A percentile compares a stretch with the other conserved stretches of the same genome.
Evolutionary conservation across 2,113 vertebrate species (phyloP).

Genomic region (Corynorhinus townsendii): DNA sequence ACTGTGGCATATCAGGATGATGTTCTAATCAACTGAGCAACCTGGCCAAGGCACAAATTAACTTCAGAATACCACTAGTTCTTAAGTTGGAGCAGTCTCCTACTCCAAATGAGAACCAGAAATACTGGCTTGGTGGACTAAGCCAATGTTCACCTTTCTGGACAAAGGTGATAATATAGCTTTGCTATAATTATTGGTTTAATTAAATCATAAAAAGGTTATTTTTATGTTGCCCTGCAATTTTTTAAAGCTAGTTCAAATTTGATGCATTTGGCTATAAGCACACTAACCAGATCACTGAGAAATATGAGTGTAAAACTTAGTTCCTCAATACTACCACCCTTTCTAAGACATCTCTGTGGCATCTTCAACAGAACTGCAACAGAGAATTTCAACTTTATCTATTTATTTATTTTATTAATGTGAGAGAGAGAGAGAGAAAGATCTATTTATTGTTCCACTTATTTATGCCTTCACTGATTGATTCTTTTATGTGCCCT

Average conservation of each 20-base stretch:
- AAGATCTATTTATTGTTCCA: neutral
- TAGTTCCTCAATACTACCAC: neutral
- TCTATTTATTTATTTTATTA: neutral
- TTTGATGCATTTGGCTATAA: neutral
- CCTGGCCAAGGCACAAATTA: neutral
- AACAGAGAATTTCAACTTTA: neutral
- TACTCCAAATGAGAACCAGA: neutral
- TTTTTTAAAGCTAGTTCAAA: constrained; percentile 21
- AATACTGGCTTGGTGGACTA: neutral
- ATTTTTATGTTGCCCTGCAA: neutral
- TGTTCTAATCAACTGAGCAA: no score
- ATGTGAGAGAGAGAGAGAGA: neutral
- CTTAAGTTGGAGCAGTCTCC: neutral
- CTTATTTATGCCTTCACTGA: no score
- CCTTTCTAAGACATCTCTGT: neutral
- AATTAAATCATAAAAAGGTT: neutral
- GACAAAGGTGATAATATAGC: neutral
- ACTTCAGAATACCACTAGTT: neutral
- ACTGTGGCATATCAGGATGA: no score
- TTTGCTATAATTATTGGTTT: neutral
- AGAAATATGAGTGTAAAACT: neutral
- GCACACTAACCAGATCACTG: neutral
- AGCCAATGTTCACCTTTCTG: neutral
- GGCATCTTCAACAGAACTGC: neutral
- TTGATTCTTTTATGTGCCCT: no score